Base-by-base conservation (phyloP, 2,797 vertebrate species). In the Artibeus jamaicensis region DNA sequence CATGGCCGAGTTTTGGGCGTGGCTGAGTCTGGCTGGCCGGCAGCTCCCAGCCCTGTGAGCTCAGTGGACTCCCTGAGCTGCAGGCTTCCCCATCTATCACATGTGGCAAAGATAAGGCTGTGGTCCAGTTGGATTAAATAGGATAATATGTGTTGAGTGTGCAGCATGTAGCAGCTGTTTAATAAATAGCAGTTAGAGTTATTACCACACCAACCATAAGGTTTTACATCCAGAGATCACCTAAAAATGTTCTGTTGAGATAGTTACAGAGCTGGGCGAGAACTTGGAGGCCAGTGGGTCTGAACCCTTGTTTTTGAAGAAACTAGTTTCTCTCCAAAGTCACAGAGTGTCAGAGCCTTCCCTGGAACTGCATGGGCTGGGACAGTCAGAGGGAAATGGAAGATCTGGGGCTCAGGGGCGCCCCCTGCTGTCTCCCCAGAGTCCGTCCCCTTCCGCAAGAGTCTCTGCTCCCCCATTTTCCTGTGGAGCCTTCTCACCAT, bases 401-500 rank as follows among this genome's bases (percentile, higher is more conserved):
- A 26, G 74, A 0, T 42, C 48, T 15, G 46, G 50, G 34, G 18
- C 59, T 94, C 82, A 90, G 62, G 62, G 55, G 48, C 0, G 0
- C 24, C 18, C 44, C 65, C 53, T 48, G 16, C 82, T 86, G 32
- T 93, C 44, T 78, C 57, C 65, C n/a, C 92, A 99, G 99, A 95
- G 29, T 29, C 98, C 0, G 39, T 98, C 44, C 98, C 99, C 6
- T 99, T 99, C 95, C 98, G 98, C 3, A 98, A 97, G 16, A 99
- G 99, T 0, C 99, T 99, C 48, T 98, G 98, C 88, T 99, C 99
- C 6, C 98, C 99, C 79, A 99, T 99, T 95, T 99, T 99, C 98
- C 98, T 99, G 67, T 99, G 99, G 99, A 99, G 99, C 97, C 98
- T 99, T 92, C 86, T 99, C 10, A 99, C 99, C 9, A 99, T 99